A percentile compares a stretch with the other conserved stretches of the same genome.
Evolutionary conservation across 2,113 vertebrate species (phyloP).

Genomic region (Tychaedon coryphoeus): DNA sequence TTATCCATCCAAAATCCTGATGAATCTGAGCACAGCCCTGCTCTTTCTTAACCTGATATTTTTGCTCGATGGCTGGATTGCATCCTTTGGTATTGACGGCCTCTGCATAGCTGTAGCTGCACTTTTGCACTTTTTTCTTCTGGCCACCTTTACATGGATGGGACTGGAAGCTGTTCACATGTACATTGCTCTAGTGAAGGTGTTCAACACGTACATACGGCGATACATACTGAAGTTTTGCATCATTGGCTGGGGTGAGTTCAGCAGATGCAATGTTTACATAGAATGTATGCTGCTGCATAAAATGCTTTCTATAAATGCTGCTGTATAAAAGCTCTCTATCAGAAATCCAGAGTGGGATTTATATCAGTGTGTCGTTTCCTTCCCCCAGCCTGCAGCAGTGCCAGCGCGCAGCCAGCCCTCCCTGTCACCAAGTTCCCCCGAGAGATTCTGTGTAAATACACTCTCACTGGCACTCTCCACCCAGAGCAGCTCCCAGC

Average conservation of each 20-base stretch:
- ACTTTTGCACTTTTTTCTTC: slow-evolving; percentile 91
- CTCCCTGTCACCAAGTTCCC: not conserved
- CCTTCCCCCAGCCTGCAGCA: not conserved
- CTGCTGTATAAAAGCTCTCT: not conserved
- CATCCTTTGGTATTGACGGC: slow-evolving; percentile 75
- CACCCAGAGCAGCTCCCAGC: not conserved
- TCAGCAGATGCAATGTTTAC: not conserved
- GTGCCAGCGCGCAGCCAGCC: accelerated
- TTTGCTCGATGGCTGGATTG: slow-evolving; percentile 91
- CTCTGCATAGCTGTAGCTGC: slow-evolving; percentile 84
- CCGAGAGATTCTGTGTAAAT: not conserved
- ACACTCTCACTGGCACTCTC: not conserved
- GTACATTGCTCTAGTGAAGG: slow-evolving; percentile 98
- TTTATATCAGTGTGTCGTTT: not conserved
- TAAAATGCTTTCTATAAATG: not conserved
- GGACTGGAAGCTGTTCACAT: slow-evolving; percentile 96
- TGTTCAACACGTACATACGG: slow-evolving; percentile 97
- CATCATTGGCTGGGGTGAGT: slow-evolving; percentile 95
- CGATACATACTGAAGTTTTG: slow-evolving; percentile 97
- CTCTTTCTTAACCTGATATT: slow-evolving; percentile 91
- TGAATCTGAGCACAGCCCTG: slow-evolving; percentile 94
- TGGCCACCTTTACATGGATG: slow-evolving; percentile 98
- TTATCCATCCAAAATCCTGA: slow-evolving; percentile 97
- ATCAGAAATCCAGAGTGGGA: not conserved
- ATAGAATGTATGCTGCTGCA: not conserved